Evolutionary conservation across 2,797 vertebrate species (phyloP), one percentile per base, ranked within the genome.

Genomic region (Rachycentron canadum): DNA sequence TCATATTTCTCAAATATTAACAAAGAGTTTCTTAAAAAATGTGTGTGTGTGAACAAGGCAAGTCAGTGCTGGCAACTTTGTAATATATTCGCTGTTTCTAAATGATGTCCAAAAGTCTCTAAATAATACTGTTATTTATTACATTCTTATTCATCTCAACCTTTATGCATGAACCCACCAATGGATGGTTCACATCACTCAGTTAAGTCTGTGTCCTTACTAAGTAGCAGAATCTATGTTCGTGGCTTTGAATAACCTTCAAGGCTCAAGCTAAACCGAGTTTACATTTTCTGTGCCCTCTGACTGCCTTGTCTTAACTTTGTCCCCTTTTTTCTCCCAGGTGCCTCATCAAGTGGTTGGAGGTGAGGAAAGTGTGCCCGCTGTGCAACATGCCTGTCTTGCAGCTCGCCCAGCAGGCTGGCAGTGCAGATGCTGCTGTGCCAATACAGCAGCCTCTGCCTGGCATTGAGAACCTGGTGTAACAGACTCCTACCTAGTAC

Each of bases 301-400:
- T 40, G 13, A 40, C 38, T 21, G 10, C 7, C 11, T 58, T 9
- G 12, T 4, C 21, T 30, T 23, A 30, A 25, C 30, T 17, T 0
- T 34, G 1, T 13, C 16, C 45, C 25, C 32, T n/a, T 60, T 47
- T 75, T 36, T 69, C 38, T 73, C 69, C 5, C 90, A 98, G 98
- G 96, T 99, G 98, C 96, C 98, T 99, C 95, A 99, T 99, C 91
- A 99, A 99, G 88, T 99, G 98, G 98, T 88, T 99, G 96, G 98
- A 99, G 93, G 98, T 99, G 88, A 96, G 98, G 69, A 99, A 99
- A 91, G 98, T 99, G 65, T 99, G 98, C 81, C 98, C 98, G 1
- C 94, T 99, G 59, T 99, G 98, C 94, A 99, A 99, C 95, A 99
- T 98, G 96, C 97, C 98, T 0, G 98, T 99, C 66, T 90, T 99